phyloP scores from a whole-genome alignment of 2,113 vertebrate genomes.

The Neogobius melanostomus region DNA sequence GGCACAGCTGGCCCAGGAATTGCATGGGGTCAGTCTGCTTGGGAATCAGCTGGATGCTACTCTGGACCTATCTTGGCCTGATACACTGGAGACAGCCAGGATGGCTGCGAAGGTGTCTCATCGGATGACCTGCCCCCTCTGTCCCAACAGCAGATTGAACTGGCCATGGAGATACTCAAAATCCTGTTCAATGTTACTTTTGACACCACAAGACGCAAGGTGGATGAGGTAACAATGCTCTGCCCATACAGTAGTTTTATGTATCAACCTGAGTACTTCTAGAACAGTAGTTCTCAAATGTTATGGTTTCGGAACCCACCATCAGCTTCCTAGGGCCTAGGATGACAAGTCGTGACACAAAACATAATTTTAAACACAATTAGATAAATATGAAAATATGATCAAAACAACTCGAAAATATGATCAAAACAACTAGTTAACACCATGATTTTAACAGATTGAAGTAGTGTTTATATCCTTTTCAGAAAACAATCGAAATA shows the following conservation, averaged over 20 bases:
- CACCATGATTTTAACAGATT: too few relatives aligned
- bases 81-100: slow-evolving; percentile 76
- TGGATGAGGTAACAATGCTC: slow-evolving; percentile 81
- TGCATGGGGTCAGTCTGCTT: slow-evolving; percentile 83
- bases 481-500: too few relatives aligned
- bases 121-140: slow-evolving; percentile 70
- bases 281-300: background rate
- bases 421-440: too few relatives aligned
- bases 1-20: slow-evolving; percentile 83
- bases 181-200: slow-evolving; percentile 95
- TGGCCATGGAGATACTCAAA: slow-evolving; percentile 92
- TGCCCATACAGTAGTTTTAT: background rate
- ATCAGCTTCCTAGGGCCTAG: too few relatives aligned
- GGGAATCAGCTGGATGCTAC: slow-evolving; percentile 82
- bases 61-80: slow-evolving; percentile 78
- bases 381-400: too few relatives aligned
- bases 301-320: background rate
- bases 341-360: too few relatives aligned
- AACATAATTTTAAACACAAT: too few relatives aligned
- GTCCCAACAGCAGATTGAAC: slow-evolving; percentile 82
- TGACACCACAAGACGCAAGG: slow-evolving; percentile 80
- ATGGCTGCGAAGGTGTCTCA: slow-evolving; percentile 38
- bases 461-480: too few relatives aligned
- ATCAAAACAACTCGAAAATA: too few relatives aligned
- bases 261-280: too few relatives aligned